Conservation (phyloP, 2,888 invertebrate species). For the Carcina quercana region DNA sequence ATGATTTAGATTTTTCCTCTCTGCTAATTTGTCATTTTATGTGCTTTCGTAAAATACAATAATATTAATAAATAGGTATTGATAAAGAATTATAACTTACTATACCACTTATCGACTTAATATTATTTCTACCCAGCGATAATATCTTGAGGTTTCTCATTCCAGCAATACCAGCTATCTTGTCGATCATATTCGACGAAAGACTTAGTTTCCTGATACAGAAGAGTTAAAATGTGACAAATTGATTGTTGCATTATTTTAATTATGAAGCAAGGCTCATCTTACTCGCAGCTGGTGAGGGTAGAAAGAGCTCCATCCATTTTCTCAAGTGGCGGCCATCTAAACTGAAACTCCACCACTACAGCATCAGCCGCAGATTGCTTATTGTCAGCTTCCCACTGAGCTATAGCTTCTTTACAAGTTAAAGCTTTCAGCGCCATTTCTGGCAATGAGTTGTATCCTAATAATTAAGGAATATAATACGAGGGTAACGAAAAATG, state of each 20-base stretch:
- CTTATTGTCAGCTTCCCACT: constrained; percentile 86
- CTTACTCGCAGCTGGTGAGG: constrained; percentile 84
- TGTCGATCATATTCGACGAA: constrained; percentile 96
- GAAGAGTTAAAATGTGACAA: too few relatives aligned
- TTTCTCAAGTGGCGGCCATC: constrained; percentile 95
- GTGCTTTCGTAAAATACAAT: too few relatives aligned
- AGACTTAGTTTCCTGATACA: constrained; percentile 86
- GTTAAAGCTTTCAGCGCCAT: constrained; percentile 76
- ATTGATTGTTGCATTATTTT: too few relatives aligned
- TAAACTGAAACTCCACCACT: constrained; percentile 88
- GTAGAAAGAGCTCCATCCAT: constrained; percentile 92
- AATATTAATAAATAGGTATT: constrained; percentile 2
- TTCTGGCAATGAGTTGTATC: too few relatives aligned
- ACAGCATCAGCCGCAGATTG: constrained; percentile 78
- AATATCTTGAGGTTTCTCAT: constrained; percentile 88
- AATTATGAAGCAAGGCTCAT: too few relatives aligned
- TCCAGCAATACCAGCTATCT: constrained; percentile 89
- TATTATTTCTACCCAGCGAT: constrained; percentile 89
- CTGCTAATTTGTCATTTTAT: too few relatives aligned
- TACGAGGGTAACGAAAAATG: too few relatives aligned
- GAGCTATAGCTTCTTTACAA: constrained; percentile 88
- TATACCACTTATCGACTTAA: constrained; percentile 90
- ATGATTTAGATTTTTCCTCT: too few relatives aligned
- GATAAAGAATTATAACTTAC: constrained; percentile 47
- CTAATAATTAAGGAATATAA: too few relatives aligned